Evolutionary conservation across 2,888 invertebrate genomes (phyloP).

Genomic region (Brachyopa scutellaris): DNA sequence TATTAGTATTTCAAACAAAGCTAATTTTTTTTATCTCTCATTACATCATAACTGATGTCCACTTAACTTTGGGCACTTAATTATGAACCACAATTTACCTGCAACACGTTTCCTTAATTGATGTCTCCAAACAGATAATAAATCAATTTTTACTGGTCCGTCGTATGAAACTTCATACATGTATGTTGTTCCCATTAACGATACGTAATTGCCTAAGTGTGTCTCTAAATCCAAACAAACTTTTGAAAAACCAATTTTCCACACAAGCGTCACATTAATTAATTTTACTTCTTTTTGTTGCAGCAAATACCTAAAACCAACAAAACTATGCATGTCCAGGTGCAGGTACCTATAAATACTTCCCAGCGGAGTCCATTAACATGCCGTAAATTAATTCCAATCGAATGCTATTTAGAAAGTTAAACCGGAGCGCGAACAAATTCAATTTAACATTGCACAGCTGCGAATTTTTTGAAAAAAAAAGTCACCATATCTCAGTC

Average conservation of each 20-base stretch:
- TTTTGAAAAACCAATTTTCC: constrained; percentile 35
- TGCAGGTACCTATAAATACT: too few relatives aligned
- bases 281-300: too few relatives aligned
- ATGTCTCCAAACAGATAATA: neutral
- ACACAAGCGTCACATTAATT: constrained; percentile 44
- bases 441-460: constrained; percentile 35
- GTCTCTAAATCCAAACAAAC: too few relatives aligned
- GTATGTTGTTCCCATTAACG: neutral
- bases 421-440: constrained; percentile 11
- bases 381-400: constrained; percentile 57
- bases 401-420: constrained; percentile 66
- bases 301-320: constrained; percentile 23
- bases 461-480: constrained; percentile 12
- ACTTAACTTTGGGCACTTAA: too few relatives aligned
- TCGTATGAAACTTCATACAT: too few relatives aligned
- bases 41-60: too few relatives aligned
- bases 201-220: neutral
- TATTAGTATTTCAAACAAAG: too few relatives aligned
- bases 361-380: constrained; percentile 35
- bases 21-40: too few relatives aligned
- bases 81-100: too few relatives aligned
- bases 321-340: too few relatives aligned
- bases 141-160: neutral
- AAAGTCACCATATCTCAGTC: constrained; percentile 41
- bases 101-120: neutral